Percentiles rank a stretch among this genome's conserved stretches.
Conservation (phyloP, 2,797 vertebrate genomes). For the Artibeus lituratus region DNA sequence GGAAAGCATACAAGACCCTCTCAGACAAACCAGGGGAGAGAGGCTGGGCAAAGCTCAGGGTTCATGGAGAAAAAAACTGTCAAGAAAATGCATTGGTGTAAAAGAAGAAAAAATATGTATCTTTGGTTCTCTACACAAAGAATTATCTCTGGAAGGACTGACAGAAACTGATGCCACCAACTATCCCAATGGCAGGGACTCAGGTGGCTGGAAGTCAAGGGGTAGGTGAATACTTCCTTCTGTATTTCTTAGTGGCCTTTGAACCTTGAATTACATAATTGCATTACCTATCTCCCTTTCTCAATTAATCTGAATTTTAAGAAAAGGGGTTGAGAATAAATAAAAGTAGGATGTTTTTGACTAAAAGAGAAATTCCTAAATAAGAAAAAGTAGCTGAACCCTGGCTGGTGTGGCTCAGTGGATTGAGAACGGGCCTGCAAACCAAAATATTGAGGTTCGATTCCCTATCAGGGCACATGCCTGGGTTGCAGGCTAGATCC, state of each 20-base stretch:
- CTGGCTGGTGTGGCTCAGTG: too few relatives aligned
- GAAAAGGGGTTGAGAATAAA: not conserved
- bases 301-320: not conserved
- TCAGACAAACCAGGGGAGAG: not conserved
- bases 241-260: not conserved
- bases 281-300: not conserved
- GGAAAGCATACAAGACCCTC: not conserved
- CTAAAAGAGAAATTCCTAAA: not conserved
- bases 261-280: not conserved
- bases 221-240: not conserved
- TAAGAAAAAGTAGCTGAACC: not conserved
- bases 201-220: not conserved
- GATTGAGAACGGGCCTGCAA: too few relatives aligned
- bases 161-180: not conserved
- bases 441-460: too few relatives aligned
- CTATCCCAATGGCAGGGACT: not conserved
- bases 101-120: not conserved
- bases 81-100: not conserved
- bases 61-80: not conserved
- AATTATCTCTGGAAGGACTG: not conserved
- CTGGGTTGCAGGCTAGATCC: too few relatives aligned
- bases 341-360: not conserved
- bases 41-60: not conserved
- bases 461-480: too few relatives aligned
- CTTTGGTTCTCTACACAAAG: not conserved